These are phyloP conservation scores for Suricata suricatta DNA, from an alignment of 2,113 vertebrate genomes.

Conservation along the genomic window DNA sequence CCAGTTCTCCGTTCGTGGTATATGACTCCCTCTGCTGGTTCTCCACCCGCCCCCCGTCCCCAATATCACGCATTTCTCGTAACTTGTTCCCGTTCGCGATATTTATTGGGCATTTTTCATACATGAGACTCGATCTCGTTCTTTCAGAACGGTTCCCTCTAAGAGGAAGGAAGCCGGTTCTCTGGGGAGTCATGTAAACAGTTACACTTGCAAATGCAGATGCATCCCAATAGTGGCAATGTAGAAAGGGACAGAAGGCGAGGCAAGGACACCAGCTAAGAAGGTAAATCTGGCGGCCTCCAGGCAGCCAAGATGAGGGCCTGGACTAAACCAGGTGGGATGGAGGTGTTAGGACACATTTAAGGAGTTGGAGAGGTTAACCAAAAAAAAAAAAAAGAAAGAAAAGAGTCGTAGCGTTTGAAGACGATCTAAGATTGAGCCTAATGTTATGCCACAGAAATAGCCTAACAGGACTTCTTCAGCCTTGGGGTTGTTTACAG, in stretches of 20 bases:
- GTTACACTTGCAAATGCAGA: not conserved
- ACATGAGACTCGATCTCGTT: not conserved
- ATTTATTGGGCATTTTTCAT: not conserved
- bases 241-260: not conserved
- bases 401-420: not conserved
- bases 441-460: not conserved
- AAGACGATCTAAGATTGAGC: not conserved
- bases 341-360: not conserved
- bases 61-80: not conserved
- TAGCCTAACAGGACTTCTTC: not conserved
- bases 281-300: not conserved
- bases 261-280: not conserved
- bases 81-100: not conserved
- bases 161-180: not conserved
- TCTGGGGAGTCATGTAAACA: not conserved
- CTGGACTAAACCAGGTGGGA: not conserved
- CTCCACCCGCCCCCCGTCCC: not conserved
- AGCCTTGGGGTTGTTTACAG: not conserved
- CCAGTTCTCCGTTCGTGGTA: fast-evolving
- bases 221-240: not conserved
- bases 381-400: not conserved
- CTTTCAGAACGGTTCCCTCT: not conserved
- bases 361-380: not conserved
- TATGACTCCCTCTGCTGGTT: not conserved
- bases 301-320: not conserved